A percentile compares a stretch with the other conserved stretches of the same genome.
Conservation (phyloP, 2,888 invertebrate species). For the Byasa hedistus region DNA sequence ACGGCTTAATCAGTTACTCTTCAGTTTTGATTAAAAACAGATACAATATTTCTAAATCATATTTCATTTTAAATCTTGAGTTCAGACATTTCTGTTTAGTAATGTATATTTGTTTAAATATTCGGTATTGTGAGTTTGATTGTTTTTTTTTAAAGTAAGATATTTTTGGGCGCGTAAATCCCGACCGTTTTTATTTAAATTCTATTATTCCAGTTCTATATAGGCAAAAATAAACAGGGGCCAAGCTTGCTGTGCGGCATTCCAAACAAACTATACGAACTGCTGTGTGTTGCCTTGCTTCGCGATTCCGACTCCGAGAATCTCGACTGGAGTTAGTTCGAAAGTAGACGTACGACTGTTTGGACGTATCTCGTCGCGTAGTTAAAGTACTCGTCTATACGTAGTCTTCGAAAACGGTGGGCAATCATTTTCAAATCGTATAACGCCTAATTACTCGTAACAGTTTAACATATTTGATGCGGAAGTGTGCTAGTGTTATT, state of each 20-base stretch:
- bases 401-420: conserved; percentile 51
- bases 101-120: not conserved
- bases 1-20: too few relatives aligned
- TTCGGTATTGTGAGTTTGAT: too few relatives aligned
- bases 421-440: conserved; percentile 44
- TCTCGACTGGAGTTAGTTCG: conserved; percentile 56
- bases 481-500: conserved; percentile 63
- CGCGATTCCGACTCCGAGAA: conserved; percentile 41
- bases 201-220: conserved; percentile 52
- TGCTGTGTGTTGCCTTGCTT: conserved; percentile 41
- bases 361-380: conserved; percentile 55
- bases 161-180: not conserved
- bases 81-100: not conserved
- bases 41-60: too few relatives aligned
- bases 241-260: conserved; percentile 66
- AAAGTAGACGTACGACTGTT: conserved; percentile 65
- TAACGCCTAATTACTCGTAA: conserved; percentile 38
- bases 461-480: conserved; percentile 26
- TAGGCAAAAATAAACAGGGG: conserved; percentile 56
- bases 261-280: conserved; percentile 57
- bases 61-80: too few relatives aligned
- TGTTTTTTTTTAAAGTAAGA: not conserved
- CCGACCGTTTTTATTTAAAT: conserved; percentile 36
- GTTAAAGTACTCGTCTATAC: conserved; percentile 39
- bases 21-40: too few relatives aligned